These are phyloP conservation scores for Lepidocolaptes lacrymiger DNA, from an alignment of 2,797 vertebrate genomes.

Conservation along the genomic window DNA sequence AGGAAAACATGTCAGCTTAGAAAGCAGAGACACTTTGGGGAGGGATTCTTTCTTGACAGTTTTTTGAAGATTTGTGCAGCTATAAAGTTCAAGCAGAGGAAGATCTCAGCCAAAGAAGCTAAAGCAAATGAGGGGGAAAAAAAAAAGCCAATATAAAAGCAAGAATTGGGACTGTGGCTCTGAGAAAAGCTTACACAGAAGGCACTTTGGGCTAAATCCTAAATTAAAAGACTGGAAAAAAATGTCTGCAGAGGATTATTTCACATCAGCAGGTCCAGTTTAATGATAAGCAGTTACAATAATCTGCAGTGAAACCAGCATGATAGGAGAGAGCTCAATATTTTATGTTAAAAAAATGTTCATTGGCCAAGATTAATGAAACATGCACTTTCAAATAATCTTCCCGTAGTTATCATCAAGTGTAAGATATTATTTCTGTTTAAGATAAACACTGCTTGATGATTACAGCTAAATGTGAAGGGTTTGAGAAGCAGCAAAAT, in stretches of 20 bases:
- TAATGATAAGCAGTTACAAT: neutral
- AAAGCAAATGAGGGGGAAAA: neutral
- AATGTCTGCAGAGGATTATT: neutral
- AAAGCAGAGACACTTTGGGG: neutral
- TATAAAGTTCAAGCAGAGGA: neutral
- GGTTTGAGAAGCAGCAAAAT: neutral
- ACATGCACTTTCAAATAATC: neutral
- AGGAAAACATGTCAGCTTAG: fast-evolving
- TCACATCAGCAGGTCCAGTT: neutral
- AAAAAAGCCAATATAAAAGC: neutral
- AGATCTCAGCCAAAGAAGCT: neutral
- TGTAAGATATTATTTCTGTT: neutral
- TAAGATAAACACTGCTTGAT: neutral
- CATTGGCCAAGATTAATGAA: neutral
- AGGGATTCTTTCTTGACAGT: neutral
- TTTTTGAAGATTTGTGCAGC: neutral
- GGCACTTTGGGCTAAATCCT: neutral
- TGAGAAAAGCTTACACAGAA: neutral
- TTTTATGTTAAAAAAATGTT: neutral
- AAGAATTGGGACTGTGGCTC: neutral
- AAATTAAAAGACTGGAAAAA: neutral
- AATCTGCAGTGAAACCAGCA: neutral
- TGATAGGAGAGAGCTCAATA: neutral
- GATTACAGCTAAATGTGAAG: neutral
- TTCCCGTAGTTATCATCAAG: neutral